Conservation (phyloP, 2,113 vertebrate species). For the Pterophyllum scalare region DNA sequence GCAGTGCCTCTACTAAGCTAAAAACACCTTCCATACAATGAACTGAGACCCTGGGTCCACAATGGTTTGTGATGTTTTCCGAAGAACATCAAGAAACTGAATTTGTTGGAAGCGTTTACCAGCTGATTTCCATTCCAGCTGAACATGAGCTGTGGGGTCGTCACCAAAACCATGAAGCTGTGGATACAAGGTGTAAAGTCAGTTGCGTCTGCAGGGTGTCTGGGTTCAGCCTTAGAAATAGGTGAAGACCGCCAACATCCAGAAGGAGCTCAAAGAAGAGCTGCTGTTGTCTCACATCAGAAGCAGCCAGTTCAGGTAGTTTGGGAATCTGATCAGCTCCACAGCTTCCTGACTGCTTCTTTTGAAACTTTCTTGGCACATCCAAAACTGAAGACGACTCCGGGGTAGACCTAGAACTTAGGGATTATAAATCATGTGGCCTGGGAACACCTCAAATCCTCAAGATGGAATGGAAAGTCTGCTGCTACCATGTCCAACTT, state of each 20-base stretch:
- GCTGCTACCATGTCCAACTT: no score
- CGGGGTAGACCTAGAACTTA: not conserved
- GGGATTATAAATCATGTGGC: not conserved
- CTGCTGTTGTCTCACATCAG: no score
- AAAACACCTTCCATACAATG: not conserved
- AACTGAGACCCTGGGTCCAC: not conserved
- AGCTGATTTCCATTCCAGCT: not conserved
- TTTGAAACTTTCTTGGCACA: not conserved
- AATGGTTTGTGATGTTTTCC: not conserved
- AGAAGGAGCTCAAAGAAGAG: not conserved
- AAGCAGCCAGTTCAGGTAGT: no score
- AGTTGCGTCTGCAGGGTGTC: not conserved
- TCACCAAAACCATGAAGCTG: not conserved
- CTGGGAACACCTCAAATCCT: not conserved
- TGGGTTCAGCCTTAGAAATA: not conserved
- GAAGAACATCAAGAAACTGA: not conserved
- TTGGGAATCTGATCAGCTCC: not conserved
- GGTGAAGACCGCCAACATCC: not conserved
- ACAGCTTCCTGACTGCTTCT: rapidly evolving
- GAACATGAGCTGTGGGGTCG: no score
- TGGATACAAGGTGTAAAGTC: no score
- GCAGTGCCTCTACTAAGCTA: not conserved
- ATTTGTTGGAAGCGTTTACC: no score
- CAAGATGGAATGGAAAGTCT: no score
- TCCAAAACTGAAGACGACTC: no score